Evolutionary conservation across 2,797 vertebrate genomes (phyloP).

Genomic region (Cheirogaleus major): DNA sequence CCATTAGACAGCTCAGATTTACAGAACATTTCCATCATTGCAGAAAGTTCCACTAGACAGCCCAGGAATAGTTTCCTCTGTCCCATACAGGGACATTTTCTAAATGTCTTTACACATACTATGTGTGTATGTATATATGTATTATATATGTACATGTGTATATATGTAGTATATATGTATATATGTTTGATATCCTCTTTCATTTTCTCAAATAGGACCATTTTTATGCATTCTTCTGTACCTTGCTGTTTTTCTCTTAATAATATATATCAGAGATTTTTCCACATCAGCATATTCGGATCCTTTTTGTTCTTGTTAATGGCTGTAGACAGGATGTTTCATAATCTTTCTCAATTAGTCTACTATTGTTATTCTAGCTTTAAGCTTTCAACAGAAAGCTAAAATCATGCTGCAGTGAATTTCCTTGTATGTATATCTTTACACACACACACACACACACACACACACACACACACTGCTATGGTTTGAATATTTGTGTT

Average conservation of each 20-base stretch:
- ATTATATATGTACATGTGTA: too few species aligned
- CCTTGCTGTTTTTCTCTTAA: background rate
- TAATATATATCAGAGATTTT: background rate
- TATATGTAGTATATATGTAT: background rate
- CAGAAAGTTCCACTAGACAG: background rate
- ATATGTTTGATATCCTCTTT: background rate
- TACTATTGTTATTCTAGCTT: background rate
- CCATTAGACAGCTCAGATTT: background rate
- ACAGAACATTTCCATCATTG: background rate
- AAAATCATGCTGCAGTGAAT: background rate
- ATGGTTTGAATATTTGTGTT: background rate
- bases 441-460: background rate
- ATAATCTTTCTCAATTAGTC: background rate
- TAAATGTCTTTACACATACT: background rate
- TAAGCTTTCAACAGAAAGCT: background rate
- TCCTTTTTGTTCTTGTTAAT: background rate
- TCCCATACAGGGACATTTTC: background rate
- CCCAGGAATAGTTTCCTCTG: background rate
- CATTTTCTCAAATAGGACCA: background rate
- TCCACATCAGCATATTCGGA: background rate
- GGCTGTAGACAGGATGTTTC: background rate
- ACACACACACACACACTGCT: background rate
- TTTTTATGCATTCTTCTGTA: background rate
- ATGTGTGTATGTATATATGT: background rate
- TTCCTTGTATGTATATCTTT: background rate